These are phyloP conservation scores for Esox masquinongy DNA, from an alignment of 2,797 vertebrate genomes.

Conservation along the genomic window DNA sequence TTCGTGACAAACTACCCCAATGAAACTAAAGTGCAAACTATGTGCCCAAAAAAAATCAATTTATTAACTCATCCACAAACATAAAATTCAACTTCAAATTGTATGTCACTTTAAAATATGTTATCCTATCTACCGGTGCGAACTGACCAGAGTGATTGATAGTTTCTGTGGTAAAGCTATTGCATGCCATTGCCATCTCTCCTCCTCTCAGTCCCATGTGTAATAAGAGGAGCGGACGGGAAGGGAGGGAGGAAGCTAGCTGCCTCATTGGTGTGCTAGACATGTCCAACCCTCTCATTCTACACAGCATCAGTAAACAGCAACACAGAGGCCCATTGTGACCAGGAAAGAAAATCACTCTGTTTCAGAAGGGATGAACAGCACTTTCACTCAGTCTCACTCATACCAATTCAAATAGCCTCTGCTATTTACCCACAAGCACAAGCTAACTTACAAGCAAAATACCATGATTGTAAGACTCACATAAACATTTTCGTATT, in stretches of 20 bases:
- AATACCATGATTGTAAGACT: not conserved
- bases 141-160: conserved; percentile 9
- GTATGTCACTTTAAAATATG: conserved; percentile 1
- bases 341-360: conserved; percentile 76
- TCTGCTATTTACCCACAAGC: conserved; percentile 61
- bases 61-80: not conserved
- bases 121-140: not conserved
- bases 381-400: conserved; percentile 47
- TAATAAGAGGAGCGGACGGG: conserved; percentile 34
- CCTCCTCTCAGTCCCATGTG: conserved; percentile 17
- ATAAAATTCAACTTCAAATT: conserved; percentile 7
- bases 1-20: not conserved
- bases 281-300: conserved; percentile 48
- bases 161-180: conserved; percentile 21
- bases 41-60: not conserved
- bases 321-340: conserved; percentile 80
- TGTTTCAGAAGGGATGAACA: conserved; percentile 73
- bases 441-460: conserved; percentile 43
- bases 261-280: conserved; percentile 56
- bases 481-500: conserved; percentile 1
- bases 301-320: conserved; percentile 51
- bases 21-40: not conserved
- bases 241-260: conserved; percentile 23
- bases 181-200: conserved; percentile 23
- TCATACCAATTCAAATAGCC: conserved; percentile 66